A percentile compares a stretch with the other conserved stretches of the same genome.
These are phyloP conservation scores for Hesperophylax magnus DNA, from an alignment of 1,140 invertebrate species.

Conservation along the genomic window DNA sequence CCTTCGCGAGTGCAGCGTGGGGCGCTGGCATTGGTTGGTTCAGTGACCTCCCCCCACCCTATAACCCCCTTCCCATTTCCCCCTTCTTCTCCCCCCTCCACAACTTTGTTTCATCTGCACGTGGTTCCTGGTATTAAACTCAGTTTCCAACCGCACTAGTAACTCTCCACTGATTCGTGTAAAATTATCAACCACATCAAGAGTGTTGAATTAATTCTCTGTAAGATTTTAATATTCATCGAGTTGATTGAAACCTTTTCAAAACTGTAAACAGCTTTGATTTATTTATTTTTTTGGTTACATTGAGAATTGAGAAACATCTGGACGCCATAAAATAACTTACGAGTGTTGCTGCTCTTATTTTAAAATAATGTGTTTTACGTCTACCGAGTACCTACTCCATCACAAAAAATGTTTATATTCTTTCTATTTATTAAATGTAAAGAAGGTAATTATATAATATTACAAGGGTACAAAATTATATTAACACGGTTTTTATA, in stretches of 20 bases:
- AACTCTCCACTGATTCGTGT: not conserved
- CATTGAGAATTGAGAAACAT: slow-evolving; percentile 18
- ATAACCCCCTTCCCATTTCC: not conserved
- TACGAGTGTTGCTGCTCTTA: not conserved
- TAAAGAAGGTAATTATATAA: too few relatives aligned
- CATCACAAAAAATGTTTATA: too few relatives aligned
- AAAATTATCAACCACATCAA: not conserved
- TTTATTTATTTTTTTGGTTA: not conserved
- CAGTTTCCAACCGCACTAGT: not conserved
- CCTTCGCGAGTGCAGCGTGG: slow-evolving; percentile 30
- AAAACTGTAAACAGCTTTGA: not conserved
- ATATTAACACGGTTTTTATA: too few relatives aligned
- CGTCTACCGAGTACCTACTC: too few relatives aligned
- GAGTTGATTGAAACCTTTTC: not conserved
- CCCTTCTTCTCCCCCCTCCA: not conserved
- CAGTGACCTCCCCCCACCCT: slow-evolving; percentile 20
- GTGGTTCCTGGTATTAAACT: slow-evolving; percentile 35
- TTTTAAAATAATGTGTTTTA: slow-evolving; percentile 13
- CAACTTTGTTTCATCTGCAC: slow-evolving; percentile 19
- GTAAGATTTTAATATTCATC: too few relatives aligned
- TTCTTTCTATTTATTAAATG: too few relatives aligned
- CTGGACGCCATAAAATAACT: slow-evolving; percentile 19
- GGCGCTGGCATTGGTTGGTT: slow-evolving; percentile 38
- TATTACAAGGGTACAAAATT: too few relatives aligned
- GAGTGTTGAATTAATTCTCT: too few relatives aligned